Conservation (phyloP, 35 echinoderm and acorn worm species). For the Diadema setosum region DNA sequence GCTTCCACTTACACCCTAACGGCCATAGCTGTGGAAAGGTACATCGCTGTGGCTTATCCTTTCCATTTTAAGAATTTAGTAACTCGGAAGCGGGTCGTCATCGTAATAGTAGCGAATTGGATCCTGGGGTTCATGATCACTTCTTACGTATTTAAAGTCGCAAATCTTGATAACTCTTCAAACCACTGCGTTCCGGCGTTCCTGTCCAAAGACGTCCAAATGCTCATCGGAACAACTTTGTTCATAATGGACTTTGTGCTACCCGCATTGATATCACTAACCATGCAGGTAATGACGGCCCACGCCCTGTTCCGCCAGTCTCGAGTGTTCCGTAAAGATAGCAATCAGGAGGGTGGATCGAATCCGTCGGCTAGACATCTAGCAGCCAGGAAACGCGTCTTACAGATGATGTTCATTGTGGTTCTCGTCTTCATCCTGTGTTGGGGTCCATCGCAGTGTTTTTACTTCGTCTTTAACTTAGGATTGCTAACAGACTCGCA, state of each 20-base stretch:
- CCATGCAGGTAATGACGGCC: background rate
- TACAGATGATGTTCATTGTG: background rate
- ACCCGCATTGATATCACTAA: background rate
- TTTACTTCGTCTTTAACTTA: too few species aligned
- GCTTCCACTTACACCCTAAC: slow-evolving; percentile 58
- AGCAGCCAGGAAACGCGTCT: background rate
- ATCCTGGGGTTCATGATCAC: background rate
- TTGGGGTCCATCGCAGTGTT: too few species aligned
- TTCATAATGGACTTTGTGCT: background rate
- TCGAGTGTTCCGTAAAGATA: background rate
- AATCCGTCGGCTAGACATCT: background rate
- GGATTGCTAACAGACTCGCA: too few species aligned
- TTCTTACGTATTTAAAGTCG: background rate
- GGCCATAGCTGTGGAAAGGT: slow-evolving; percentile 45
- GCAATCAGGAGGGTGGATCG: background rate
- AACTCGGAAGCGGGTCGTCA: background rate
- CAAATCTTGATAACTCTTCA: background rate
- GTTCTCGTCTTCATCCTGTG: background rate
- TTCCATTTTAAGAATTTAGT: slow-evolving; percentile 48
- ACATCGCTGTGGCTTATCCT: slow-evolving; percentile 61
- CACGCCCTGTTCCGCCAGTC: background rate
- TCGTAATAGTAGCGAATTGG: background rate
- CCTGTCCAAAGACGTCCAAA: background rate
- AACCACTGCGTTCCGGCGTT: background rate
- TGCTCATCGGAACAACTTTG: background rate